phyloP scores from a whole-genome alignment of 1,140 invertebrate genomes.

The Paraescarpia echinospica region DNA sequence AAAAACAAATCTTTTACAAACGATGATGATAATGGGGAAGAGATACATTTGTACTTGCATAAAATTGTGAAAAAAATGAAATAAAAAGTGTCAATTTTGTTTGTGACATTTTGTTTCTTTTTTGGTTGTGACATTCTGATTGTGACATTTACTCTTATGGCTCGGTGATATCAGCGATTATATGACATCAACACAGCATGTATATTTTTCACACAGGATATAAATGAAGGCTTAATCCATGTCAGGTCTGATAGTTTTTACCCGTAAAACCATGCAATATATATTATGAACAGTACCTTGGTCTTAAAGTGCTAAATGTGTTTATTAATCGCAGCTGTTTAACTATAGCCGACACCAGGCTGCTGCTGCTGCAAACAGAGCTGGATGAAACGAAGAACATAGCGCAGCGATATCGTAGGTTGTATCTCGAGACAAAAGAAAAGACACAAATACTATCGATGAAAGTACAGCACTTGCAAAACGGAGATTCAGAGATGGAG shows the following conservation, averaged over 20 bases:
- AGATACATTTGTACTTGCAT: neutral
- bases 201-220: too few relatives aligned
- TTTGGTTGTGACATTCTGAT: neutral
- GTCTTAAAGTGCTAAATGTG: neutral
- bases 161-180: neutral
- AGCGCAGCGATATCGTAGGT: constrained; percentile 10
- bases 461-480: neutral
- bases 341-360: neutral
- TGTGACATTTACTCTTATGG: neutral
- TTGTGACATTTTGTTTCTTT: neutral
- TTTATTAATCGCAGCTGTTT: neutral
- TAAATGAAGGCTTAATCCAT: neutral
- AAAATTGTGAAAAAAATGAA: neutral
- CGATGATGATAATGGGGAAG: neutral
- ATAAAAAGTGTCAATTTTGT: neutral
- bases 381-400: constrained; percentile 7
- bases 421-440: neutral
- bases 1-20: neutral
- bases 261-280: neutral
- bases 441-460: neutral
- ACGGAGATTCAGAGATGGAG: neutral
- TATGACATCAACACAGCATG: too few relatives aligned
- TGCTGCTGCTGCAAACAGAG: neutral
- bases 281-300: neutral
- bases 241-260: neutral